Evolutionary conservation across 2,113 vertebrate species (phyloP).

Genomic region (Microcebus tavaratra): DNA sequence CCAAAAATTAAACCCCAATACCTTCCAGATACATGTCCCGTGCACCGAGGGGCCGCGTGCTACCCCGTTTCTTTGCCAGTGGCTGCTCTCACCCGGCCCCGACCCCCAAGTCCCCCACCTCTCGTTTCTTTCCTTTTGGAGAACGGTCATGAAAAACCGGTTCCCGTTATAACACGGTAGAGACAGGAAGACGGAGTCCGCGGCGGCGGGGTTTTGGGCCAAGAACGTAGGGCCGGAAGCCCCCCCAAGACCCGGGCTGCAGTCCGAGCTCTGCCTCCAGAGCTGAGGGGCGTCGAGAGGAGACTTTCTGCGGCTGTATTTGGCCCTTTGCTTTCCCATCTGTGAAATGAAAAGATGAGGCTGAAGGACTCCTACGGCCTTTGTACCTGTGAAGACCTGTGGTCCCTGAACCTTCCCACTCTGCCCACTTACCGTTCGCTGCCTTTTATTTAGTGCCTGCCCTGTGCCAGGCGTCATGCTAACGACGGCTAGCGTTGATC

Average conservation of each 20-base stretch:
- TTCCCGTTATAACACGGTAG: neutral
- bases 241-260: neutral
- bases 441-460: neutral
- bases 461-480: neutral
- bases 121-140: conserved; percentile 6
- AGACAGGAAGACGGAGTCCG: neutral
- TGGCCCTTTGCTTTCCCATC: neutral
- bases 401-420: neutral
- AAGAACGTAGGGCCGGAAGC: neutral
- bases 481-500: neutral
- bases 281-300: neutral
- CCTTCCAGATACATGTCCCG: neutral
- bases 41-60: neutral
- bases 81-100: neutral
- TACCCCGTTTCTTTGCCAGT: neutral
- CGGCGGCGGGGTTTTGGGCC: neutral
- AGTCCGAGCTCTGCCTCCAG: neutral
- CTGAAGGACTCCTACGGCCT: neutral
- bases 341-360: neutral
- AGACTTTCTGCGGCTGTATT: neutral
- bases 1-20: conserved; percentile 38
- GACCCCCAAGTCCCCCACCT: neutral
- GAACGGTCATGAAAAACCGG: neutral
- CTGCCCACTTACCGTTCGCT: neutral
- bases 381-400: neutral